phyloP scores from a whole-genome alignment of 2,888 invertebrate species.

The Macropis europaea region DNA sequence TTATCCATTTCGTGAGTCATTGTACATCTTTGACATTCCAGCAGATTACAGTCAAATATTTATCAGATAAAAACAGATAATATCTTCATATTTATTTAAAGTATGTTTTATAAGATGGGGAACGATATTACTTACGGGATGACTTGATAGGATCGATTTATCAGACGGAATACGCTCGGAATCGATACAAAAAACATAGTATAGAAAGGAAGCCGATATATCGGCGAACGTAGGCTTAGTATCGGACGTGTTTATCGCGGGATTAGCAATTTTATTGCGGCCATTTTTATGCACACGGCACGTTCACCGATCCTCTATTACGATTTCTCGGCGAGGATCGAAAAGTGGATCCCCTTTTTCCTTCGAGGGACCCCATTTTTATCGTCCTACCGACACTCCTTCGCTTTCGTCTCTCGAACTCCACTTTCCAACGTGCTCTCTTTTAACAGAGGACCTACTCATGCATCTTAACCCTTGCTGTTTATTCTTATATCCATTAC shows the following conservation, averaged over 20 bases:
- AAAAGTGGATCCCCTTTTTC: conserved; percentile 46
- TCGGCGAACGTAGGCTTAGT: conserved; percentile 35
- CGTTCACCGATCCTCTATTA: conserved; percentile 24
- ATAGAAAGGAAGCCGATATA: conserved; percentile 5
- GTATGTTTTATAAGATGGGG: too few species aligned
- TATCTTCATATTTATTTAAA: too few species aligned
- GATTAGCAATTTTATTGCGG: conserved; percentile 62
- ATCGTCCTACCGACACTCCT: background rate
- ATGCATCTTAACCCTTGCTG: conserved; percentile 30
- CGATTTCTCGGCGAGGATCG: conserved; percentile 41
- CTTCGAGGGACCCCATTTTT: conserved; percentile 11
- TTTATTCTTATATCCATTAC: conserved; percentile 43
- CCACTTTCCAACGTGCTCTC: background rate
- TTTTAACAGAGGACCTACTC: conserved; percentile 21
- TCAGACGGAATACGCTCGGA: background rate
- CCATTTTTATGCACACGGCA: conserved; percentile 46
- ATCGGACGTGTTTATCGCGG: conserved; percentile 59
- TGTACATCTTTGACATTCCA: too few species aligned
- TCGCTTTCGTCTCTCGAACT: background rate
- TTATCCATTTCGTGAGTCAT: too few species aligned
- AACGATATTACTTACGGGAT: too few species aligned
- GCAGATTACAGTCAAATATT: too few species aligned
- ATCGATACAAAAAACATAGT: background rate
- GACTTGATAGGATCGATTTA: conserved; percentile 42
- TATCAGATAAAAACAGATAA: too few species aligned